These are phyloP conservation scores for Himalopsyche kuldschensis DNA, from an alignment of 2,888 invertebrate genomes.

Conservation along the genomic window DNA sequence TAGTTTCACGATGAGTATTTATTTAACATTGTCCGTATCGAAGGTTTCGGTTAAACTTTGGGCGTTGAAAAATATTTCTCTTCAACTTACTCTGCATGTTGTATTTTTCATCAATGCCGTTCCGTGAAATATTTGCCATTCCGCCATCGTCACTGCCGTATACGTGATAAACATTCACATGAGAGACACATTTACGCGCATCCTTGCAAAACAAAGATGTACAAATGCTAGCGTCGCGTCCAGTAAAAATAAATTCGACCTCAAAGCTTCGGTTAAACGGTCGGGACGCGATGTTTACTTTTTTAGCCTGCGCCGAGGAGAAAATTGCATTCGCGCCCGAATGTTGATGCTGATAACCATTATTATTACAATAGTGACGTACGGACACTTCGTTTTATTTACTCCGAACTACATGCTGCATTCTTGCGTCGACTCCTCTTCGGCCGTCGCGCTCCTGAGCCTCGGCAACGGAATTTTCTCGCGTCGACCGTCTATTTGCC, in stretches of 20 bases:
- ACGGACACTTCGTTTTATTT: background rate
- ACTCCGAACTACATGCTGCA: conserved; percentile 6
- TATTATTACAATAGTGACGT: background rate
- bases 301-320: background rate
- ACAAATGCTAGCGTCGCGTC: background rate
- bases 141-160: background rate
- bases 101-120: background rate
- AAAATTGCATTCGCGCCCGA: background rate
- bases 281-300: background rate
- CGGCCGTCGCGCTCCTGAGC: background rate
- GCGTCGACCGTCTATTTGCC: background rate
- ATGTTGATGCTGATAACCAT: background rate
- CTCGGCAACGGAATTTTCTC: background rate
- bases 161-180: background rate
- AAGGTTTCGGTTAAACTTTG: no score
- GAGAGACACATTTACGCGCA: background rate
- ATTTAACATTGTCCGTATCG: no score
- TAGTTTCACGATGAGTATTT: no score
- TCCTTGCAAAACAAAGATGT: background rate
- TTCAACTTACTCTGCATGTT: background rate
- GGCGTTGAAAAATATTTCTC: no score
- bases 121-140: background rate
- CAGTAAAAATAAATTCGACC: background rate
- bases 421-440: conserved; percentile 2
- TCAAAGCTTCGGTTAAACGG: background rate